Evolutionary conservation across 2,888 invertebrate species (phyloP), one percentile per base, ranked within the genome.

Genomic region (Erpobdella octoculata): DNA sequence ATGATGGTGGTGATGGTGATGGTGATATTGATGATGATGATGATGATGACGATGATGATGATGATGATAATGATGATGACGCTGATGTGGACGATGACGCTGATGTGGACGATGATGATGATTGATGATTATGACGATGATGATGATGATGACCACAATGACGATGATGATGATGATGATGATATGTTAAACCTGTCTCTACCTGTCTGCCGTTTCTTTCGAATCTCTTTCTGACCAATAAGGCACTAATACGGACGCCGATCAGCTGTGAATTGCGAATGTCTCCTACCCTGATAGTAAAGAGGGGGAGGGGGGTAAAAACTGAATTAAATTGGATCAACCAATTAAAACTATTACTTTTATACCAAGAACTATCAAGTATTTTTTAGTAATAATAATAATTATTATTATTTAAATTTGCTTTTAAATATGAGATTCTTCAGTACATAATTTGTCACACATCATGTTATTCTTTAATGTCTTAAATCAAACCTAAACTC

Each of bases 221-320:
- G 81, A 92, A 90, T 87, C 91, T 91, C 85, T 91, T 89, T 81
- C 91, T 89, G 80, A 97, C 93, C 82, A 96, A 87, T 85, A 94
- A 92, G 68, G 94, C 93, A 80, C 93, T 87, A 71, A 94, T 90
- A 83, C 92, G 92, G 66, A 95, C 93, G 84, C 94, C 95, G 21
- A 82, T 79, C 36, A 83, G 75, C 75, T 75, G 75, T 9, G 75
- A 74, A 9, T 61, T 64, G 8, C 84, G 76, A 77, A 84, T 80
- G 76, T 84, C 84, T 3, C 83, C 84, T 6, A 84, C 79, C 37
- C 84, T 78, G 28, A 84, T 79, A 70, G 82, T 79, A 28, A 84
- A 77, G 69, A 80, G 80, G 37, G 81, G 75, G 33, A 77, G 37
- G 21, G n/a, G n/a, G n/a, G n/a, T n/a, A n/a, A n/a, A n/a, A n/a